phyloP scores from a whole-genome alignment of 2,888 invertebrate species.

The Rhopalosiphum nymphaeae region DNA sequence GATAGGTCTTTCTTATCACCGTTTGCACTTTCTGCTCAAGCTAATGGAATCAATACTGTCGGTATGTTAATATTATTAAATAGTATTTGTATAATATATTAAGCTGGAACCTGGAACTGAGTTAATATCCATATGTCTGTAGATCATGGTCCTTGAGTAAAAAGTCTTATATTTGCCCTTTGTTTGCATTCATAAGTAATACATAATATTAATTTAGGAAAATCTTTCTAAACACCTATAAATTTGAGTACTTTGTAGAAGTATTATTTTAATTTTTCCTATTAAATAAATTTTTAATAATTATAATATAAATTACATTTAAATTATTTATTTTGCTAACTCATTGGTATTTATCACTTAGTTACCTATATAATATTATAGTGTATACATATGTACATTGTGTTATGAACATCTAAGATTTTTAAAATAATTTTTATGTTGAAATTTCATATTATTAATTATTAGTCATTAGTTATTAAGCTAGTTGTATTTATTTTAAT shows the following conservation, averaged over 20 bases:
- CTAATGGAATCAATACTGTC: conserved; percentile 92
- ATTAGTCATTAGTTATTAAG: conserved; percentile 8
- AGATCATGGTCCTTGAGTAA: not conserved
- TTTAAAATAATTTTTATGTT: not conserved
- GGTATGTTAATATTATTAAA: conserved; percentile 74
- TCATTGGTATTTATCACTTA: not conserved
- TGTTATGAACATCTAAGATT: not conserved
- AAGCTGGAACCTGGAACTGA: not conserved
- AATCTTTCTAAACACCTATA: not conserved
- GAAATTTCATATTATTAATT: not conserved
- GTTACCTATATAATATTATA: not conserved
- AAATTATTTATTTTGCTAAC: not conserved
- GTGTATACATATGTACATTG: not conserved
- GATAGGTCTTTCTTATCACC: conserved; percentile 96
- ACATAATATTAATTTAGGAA: not conserved
- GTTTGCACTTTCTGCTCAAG: conserved; percentile 92
- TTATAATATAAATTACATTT: not conserved
- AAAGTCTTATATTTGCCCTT: not conserved
- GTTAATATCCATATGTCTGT: not conserved
- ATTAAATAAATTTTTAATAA: not conserved
- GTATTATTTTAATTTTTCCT: not conserved
- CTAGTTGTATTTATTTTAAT: not conserved
- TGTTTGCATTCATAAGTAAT: not conserved
- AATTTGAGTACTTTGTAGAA: not conserved
- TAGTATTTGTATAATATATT: not conserved